These are phyloP conservation scores for Phengaris alcon DNA, from an alignment of 2,888 invertebrate species.

Conservation along the genomic window DNA sequence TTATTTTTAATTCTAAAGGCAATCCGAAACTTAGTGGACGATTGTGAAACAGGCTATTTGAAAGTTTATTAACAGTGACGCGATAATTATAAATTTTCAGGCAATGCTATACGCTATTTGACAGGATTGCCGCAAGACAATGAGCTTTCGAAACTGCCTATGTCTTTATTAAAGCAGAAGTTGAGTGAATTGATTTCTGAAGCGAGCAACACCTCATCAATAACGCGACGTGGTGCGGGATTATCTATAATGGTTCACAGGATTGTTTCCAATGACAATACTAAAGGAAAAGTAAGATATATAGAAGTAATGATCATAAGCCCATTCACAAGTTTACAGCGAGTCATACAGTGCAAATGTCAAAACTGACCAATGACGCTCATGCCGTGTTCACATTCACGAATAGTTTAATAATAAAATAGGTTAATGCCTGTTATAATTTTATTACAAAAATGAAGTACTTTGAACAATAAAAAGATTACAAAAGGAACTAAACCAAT, in stretches of 20 bases:
- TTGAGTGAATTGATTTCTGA: constrained; percentile 66
- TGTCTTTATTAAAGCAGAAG: constrained; percentile 58
- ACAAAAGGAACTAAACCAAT: too few species aligned
- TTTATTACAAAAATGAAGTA: too few species aligned
- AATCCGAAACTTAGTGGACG: too few species aligned
- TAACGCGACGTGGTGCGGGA: constrained; percentile 88
- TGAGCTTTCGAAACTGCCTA: constrained; percentile 61
- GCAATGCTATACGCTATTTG: constrained; percentile 70
- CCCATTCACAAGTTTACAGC: too few species aligned
- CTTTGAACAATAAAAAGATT: too few species aligned
- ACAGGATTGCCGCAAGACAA: constrained; percentile 55
- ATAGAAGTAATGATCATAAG: neutral
- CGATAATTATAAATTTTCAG: constrained; percentile 47
- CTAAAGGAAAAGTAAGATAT: constrained; percentile 67
- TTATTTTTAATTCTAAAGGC: neutral
- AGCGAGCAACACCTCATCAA: constrained; percentile 69
- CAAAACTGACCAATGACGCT: too few species aligned
- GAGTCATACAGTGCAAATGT: too few species aligned
- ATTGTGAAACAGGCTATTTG: too few species aligned
- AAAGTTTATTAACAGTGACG: neutral
- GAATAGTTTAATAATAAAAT: too few species aligned
- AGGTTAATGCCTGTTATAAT: too few species aligned
- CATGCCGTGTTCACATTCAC: too few species aligned
- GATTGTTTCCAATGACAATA: constrained; percentile 83
- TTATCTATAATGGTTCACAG: constrained; percentile 87